Evolutionary conservation across 2,888 invertebrate species (phyloP).

Genomic region (Beris morrisii): DNA sequence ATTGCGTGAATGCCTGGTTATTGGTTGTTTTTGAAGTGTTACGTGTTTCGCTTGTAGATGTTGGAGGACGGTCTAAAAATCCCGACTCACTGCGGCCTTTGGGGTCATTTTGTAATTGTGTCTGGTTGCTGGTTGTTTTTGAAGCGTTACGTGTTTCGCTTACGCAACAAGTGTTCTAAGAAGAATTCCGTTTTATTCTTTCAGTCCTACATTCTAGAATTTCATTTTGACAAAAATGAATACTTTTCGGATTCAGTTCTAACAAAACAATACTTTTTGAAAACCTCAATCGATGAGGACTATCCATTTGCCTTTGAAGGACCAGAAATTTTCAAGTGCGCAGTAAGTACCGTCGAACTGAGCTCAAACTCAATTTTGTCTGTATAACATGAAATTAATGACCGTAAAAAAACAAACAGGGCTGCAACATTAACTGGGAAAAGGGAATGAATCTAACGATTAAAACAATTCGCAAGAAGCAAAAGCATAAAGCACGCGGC

Average conservation of each 20-base stretch:
- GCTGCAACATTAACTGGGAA: constrained; percentile 96
- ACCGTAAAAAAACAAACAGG: constrained; percentile 55
- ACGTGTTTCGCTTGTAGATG: too few species aligned
- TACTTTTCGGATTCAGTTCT: constrained; percentile 83
- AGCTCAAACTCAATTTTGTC: too few species aligned
- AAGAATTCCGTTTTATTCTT: constrained; percentile 5
- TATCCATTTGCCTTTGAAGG: constrained; percentile 96
- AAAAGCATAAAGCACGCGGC: constrained; percentile 96
- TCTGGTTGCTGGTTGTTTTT: too few species aligned
- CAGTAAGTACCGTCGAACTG: constrained; percentile 33
- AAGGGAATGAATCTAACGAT: constrained; percentile 97
- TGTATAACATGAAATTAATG: constrained; percentile 32
- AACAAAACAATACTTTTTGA: constrained; percentile 93
- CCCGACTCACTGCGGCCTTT: too few species aligned
- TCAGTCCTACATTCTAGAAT: constrained; percentile 68
- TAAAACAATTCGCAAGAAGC: constrained; percentile 95
- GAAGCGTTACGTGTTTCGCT: too few species aligned
- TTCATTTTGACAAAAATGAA: constrained; percentile 92
- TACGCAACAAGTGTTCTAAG: too few species aligned
- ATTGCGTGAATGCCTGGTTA: too few species aligned
- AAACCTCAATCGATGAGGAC: constrained; percentile 83
- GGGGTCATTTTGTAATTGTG: too few species aligned
- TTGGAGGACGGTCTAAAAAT: too few species aligned
- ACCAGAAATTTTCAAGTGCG: constrained; percentile 63
- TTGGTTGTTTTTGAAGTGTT: too few species aligned